phyloP scores from a whole-genome alignment of 2,113 vertebrate genomes.

The Epinephelus moara region DNA sequence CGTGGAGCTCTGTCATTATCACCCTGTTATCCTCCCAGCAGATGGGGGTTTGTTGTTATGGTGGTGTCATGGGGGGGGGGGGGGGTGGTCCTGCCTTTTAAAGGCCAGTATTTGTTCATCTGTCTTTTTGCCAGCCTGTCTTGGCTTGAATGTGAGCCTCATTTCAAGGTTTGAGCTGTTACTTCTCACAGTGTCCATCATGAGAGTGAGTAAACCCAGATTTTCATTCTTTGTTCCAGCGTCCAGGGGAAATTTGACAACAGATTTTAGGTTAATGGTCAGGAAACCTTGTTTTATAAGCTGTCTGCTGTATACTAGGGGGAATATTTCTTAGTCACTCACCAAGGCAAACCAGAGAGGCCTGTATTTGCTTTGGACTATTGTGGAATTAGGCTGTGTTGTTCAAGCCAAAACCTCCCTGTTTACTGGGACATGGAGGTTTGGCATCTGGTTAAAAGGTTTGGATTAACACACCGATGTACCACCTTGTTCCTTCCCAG shows the following conservation, averaged over 20 bases:
- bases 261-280: neutral
- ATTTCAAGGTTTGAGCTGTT: conserved; percentile 17
- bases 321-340: neutral
- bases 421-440: neutral
- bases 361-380: neutral
- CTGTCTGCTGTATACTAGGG: neutral
- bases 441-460: neutral
- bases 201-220: conserved; percentile 60
- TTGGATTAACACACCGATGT: conserved; percentile 46
- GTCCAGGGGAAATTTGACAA: neutral
- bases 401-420: neutral
- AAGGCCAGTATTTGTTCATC: conserved; percentile 51
- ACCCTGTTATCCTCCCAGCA: neutral
- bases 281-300: neutral
- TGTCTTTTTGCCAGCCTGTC: conserved; percentile 18
- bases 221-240: neutral
- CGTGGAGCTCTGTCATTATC: neutral
- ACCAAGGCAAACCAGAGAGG: neutral
- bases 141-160: neutral
- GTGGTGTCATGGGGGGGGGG: neutral
- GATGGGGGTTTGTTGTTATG: conserved; percentile 9
- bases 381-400: neutral
- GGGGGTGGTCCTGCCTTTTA: conserved; percentile 17
- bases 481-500: conserved; percentile 21
- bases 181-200: conserved; percentile 19